These are phyloP conservation scores for Pangasius macronema DNA, from an alignment of 2,797 vertebrate species.

Conservation along the genomic window DNA sequence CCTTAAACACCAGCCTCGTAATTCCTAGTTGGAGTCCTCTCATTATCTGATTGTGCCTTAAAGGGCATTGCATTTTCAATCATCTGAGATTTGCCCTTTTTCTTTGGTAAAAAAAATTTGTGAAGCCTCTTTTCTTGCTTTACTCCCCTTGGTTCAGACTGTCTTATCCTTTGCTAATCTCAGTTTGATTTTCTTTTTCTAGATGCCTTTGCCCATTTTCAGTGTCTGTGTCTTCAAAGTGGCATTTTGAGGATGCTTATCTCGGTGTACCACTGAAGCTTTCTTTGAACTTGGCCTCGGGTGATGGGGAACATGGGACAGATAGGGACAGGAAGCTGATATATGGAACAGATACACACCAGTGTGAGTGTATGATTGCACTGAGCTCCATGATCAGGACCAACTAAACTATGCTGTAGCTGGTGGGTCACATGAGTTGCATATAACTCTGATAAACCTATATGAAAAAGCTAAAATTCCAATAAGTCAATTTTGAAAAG, in stretches of 20 bases:
- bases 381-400: background rate
- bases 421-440: background rate
- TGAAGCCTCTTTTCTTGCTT: slow-evolving; percentile 27
- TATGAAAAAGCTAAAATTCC: background rate
- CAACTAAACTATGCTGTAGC: background rate
- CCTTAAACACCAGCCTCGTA: background rate
- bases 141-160: background rate
- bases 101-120: slow-evolving; percentile 36
- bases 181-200: background rate
- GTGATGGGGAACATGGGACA: slow-evolving; percentile 24
- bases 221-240: slow-evolving; percentile 46
- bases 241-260: slow-evolving; percentile 47
- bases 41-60: slow-evolving; percentile 25
- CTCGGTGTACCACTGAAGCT: slow-evolving; percentile 26
- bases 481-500: background rate
- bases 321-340: background rate
- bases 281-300: slow-evolving; percentile 30
- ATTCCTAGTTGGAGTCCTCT: background rate
- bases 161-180: slow-evolving; percentile 44
- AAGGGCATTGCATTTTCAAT: slow-evolving; percentile 21
- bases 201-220: slow-evolving; percentile 23
- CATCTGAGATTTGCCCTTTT: slow-evolving; percentile 35
- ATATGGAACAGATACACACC: slow-evolving; percentile 20
- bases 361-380: background rate
- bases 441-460: background rate